Conservation (phyloP, 2,888 invertebrate species). For the Pterostichus madidus region DNA sequence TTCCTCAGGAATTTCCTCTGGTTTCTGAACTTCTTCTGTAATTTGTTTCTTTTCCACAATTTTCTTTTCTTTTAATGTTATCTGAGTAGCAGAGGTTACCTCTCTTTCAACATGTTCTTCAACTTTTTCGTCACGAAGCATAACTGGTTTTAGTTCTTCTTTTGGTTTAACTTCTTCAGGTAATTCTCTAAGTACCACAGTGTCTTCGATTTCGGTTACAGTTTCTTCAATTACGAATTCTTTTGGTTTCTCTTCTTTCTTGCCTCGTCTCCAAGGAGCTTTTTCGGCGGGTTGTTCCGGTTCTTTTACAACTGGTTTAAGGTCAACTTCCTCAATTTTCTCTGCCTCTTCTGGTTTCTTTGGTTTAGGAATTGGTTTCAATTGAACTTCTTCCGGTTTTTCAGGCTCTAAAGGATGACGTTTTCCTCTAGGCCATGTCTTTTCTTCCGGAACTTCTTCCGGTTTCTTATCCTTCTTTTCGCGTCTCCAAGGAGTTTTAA, state of each 20-base stretch:
- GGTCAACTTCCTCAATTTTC: constrained; percentile 68
- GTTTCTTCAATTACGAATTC: constrained; percentile 67
- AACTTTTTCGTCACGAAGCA: constrained; percentile 73
- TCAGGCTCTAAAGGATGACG: constrained; percentile 73
- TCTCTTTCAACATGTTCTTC: constrained; percentile 73
- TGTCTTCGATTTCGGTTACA: constrained; percentile 75
- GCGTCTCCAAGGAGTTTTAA: constrained; percentile 70
- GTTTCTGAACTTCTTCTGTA: constrained; percentile 69
- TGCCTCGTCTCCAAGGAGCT: constrained; percentile 70
- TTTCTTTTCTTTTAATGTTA: constrained; percentile 76
- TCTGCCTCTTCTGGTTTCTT: constrained; percentile 72
- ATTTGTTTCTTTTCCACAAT: constrained; percentile 67
- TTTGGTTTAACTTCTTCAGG: constrained; percentile 72
- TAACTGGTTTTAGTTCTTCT: constrained; percentile 70
- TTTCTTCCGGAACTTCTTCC: constrained; percentile 73
- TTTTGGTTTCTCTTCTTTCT: constrained; percentile 70
- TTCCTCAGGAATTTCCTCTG: constrained; percentile 71
- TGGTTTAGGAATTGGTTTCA: constrained; percentile 74
- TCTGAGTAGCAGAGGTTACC: constrained; percentile 78
- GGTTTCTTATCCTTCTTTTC: constrained; percentile 70
- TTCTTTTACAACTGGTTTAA: constrained; percentile 75
- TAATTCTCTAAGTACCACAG: constrained; percentile 72
- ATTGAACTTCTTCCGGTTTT: constrained; percentile 72
- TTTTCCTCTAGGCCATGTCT: constrained; percentile 75
- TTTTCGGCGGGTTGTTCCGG: constrained; percentile 70